Evolutionary conservation across 2,888 invertebrate genomes (phyloP).

Genomic region (Meiosimyza platycephala): DNA sequence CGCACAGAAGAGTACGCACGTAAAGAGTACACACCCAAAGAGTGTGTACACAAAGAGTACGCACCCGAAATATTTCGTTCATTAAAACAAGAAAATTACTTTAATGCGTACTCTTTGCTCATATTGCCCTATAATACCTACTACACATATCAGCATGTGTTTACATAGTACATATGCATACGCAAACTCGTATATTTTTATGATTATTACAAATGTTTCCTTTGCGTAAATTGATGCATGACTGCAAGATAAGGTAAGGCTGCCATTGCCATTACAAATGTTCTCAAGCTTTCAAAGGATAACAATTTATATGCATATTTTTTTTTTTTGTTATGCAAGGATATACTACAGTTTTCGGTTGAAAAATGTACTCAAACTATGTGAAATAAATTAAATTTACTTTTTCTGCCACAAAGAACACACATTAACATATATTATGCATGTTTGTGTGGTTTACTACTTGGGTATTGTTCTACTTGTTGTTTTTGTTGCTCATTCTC

Average conservation of each 20-base stretch:
- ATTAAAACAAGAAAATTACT: no score
- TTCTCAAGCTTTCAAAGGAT: neutral
- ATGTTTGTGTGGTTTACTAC: neutral
- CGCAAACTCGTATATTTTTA: conserved; percentile 5
- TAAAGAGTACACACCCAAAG: no score
- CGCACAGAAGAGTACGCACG: no score
- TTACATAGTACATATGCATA: neutral
- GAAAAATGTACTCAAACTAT: neutral
- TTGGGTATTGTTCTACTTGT: neutral
- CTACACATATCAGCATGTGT: no score
- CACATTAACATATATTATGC: conserved; percentile 5
- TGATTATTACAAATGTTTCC: conserved; percentile 20
- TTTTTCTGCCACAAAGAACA: neutral
- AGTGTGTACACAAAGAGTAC: no score
- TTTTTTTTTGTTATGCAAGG: neutral
- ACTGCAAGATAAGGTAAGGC: conserved; percentile 8
- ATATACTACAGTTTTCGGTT: neutral
- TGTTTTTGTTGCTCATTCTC: neutral
- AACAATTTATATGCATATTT: conserved; percentile 9
- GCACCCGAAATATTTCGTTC: no score
- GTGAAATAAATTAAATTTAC: neutral
- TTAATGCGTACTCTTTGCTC: no score
- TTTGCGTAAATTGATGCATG: conserved; percentile 24
- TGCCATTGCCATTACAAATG: neutral
- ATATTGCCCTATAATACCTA: no score